phyloP scores from a whole-genome alignment of 2,113 vertebrate species.

The Bettongia penicillata region DNA sequence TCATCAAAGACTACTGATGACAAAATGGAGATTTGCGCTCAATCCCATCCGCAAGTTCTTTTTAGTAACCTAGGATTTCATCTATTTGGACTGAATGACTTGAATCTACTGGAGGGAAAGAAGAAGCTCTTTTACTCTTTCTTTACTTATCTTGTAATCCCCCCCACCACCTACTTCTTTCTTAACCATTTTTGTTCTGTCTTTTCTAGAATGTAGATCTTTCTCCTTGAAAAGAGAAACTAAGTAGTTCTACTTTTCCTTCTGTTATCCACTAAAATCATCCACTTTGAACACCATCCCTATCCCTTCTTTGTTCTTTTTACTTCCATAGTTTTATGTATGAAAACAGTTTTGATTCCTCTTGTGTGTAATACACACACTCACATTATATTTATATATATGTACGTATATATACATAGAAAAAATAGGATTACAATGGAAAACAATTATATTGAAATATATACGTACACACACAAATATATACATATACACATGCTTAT shows the following conservation, averaged over 20 bases:
- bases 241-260: background rate
- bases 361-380: background rate
- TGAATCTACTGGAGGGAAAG: background rate
- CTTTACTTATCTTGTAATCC: background rate
- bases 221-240: background rate
- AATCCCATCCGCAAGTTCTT: background rate
- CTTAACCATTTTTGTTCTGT: background rate
- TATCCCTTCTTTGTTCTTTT: background rate
- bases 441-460: too few species aligned
- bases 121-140: background rate
- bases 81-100: background rate
- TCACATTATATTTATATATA: background rate
- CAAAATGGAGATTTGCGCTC: background rate
- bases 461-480: too few species aligned
- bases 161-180: background rate
- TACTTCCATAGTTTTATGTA: background rate
- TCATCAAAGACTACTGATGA: background rate
- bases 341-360: background rate
- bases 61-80: background rate
- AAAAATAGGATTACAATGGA: too few species aligned
- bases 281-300: background rate
- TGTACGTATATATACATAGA: background rate
- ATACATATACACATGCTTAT: background rate
- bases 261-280: background rate
- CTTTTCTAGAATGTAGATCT: background rate